Conservation (phyloP, 1,140 invertebrate genomes). For the Psix sp. region DNA sequence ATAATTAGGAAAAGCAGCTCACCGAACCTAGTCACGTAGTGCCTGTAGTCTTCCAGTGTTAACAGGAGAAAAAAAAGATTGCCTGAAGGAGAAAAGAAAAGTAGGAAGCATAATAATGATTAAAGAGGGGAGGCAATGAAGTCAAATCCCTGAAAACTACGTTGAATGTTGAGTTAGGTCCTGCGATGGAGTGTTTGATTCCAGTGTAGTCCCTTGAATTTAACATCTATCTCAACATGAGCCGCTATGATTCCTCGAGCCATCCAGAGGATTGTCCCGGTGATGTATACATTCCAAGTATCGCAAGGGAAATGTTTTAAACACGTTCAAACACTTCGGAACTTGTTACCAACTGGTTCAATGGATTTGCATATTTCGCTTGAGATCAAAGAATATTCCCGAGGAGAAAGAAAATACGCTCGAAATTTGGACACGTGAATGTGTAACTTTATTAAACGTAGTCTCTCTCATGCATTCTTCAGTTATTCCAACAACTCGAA, state of each 20-base stretch:
- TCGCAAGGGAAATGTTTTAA: conserved; percentile 23
- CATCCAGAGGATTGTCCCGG: conserved; percentile 16
- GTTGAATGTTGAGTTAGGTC: conserved; percentile 16
- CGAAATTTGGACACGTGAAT: no score
- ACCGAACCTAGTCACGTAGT: conserved; percentile 44
- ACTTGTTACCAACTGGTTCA: conserved; percentile 29
- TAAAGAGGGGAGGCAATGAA: conserved; percentile 9
- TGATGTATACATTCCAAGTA: conserved; percentile 1
- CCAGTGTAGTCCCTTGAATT: conserved; percentile 49
- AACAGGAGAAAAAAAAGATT: conserved; percentile 30
- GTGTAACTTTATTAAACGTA: conserved; percentile 19
- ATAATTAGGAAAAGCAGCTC: conserved; percentile 41
- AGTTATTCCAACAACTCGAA: conserved; percentile 12
- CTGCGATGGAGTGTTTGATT: conserved; percentile 32
- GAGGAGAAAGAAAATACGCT: no score
- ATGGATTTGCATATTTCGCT: conserved; percentile 35
- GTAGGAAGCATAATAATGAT: conserved; percentile 15
- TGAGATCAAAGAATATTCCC: conserved; percentile 36
- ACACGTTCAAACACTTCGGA: conserved; percentile 30
- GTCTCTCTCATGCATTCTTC: neutral
- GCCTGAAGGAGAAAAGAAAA: conserved; percentile 1
- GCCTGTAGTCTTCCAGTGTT: conserved; percentile 36
- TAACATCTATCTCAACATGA: conserved; percentile 43
- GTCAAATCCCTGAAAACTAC: conserved; percentile 22
- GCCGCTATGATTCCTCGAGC: conserved; percentile 19